Percentiles rank a stretch among this genome's conserved stretches.
These are phyloP conservation scores for Nannoperca australis DNA, from an alignment of 2,797 vertebrate species.

Conservation along the genomic window DNA sequence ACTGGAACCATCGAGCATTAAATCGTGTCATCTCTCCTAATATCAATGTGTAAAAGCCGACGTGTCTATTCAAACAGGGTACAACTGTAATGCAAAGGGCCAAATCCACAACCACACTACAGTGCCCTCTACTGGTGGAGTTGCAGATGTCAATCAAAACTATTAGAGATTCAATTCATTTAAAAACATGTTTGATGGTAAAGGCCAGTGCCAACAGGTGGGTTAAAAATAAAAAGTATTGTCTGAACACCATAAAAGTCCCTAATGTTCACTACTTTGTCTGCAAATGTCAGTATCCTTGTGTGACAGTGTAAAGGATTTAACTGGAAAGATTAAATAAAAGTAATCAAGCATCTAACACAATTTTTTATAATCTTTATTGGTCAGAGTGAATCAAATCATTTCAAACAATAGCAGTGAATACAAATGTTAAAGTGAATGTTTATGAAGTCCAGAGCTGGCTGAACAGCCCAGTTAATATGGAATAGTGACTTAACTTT, in stretches of 20 bases:
- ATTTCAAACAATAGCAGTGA: constrained; percentile 34
- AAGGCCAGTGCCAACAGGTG: neutral
- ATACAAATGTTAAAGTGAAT: constrained; percentile 21
- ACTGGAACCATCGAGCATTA: neutral
- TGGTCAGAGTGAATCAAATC: constrained; percentile 55
- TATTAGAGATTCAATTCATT: neutral
- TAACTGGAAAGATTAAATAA: neutral
- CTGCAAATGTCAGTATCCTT: no score
- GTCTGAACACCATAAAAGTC: neutral
- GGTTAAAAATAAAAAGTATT: no score
- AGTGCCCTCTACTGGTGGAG: constrained; percentile 37
- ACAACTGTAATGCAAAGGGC: neutral
- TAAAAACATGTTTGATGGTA: neutral
- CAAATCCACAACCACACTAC: neutral
- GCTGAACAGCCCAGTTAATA: neutral
- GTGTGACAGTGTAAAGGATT: neutral
- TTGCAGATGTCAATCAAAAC: no score
- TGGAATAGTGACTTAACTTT: constrained; percentile 22
- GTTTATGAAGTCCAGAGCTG: constrained; percentile 11
- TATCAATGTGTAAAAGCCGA: neutral
- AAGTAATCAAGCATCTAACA: constrained; percentile 5
- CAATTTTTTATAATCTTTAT: constrained; percentile 51
- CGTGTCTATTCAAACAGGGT: neutral
- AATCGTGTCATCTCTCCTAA: neutral
- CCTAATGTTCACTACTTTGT: neutral